A percentile compares a stretch with the other conserved stretches of the same genome.
Evolutionary conservation across 2,888 invertebrate genomes (phyloP).

Genomic region (Podabrus alpinus): DNA sequence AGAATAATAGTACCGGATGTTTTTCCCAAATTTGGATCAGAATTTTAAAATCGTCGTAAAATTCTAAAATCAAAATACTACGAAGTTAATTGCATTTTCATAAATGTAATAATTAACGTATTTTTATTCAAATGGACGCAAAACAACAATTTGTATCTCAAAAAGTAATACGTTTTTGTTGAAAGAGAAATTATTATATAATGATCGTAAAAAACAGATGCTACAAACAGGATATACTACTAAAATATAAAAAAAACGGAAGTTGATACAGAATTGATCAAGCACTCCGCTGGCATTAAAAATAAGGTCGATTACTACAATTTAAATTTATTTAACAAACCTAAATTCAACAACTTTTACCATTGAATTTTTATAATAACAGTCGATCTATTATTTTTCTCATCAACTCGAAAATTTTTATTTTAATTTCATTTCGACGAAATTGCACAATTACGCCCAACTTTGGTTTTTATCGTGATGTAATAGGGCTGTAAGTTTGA

Average conservation of each 20-base stretch:
- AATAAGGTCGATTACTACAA: not conserved
- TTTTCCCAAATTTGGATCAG: not conserved
- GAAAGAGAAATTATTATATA: not conserved
- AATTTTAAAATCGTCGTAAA: not conserved
- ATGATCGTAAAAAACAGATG: slow-evolving; percentile 4
- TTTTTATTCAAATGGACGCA: not conserved
- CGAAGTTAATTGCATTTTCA: not conserved
- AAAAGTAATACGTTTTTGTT: not conserved
- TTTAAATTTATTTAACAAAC: not conserved
- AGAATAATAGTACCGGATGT: too few species aligned
- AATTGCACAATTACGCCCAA: not conserved
- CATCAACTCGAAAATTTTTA: not conserved
- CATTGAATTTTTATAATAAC: not conserved
- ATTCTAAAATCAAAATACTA: not conserved
- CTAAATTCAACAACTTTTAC: not conserved
- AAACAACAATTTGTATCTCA: not conserved
- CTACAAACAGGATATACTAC: slow-evolving; percentile 8
- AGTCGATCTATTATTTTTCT: not conserved
- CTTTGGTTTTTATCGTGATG: not conserved
- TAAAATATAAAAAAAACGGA: slow-evolving; percentile 15
- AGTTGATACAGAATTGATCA: slow-evolving; percentile 17
- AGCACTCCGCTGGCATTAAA: slow-evolving; percentile 1
- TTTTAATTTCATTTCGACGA: not conserved
- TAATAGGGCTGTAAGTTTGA: slow-evolving; percentile 6
- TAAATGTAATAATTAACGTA: not conserved